phyloP scores from a whole-genome alignment of 2,888 invertebrate species.

The Argyresthia goedartella region DNA sequence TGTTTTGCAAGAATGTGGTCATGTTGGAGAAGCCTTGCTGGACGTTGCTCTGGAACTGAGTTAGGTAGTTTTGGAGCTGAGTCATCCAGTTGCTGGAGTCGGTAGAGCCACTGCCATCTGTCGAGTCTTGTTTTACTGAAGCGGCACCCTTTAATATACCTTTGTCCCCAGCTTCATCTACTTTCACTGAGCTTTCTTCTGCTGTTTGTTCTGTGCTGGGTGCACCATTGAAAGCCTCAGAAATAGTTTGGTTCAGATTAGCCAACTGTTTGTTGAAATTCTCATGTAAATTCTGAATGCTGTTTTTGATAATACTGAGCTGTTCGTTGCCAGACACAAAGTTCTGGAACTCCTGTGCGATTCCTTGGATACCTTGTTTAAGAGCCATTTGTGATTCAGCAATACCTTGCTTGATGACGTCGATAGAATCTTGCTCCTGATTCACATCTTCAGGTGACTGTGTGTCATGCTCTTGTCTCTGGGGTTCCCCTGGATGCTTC shows the following conservation, averaged over 20 bases:
- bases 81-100: not conserved
- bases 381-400: constrained; percentile 28
- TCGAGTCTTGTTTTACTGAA: not conserved
- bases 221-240: not conserved
- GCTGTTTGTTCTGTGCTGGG: not conserved
- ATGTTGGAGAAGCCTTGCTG: constrained; percentile 17
- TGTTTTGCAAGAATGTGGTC: constrained; percentile 7
- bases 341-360: constrained; percentile 36
- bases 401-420: constrained; percentile 33
- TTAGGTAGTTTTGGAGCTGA: constrained; percentile 6
- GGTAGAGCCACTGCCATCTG: not conserved
- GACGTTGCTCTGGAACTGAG: constrained; percentile 15
- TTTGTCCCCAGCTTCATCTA: constrained; percentile 37
- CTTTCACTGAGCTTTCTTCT: constrained; percentile 12
- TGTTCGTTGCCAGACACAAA: constrained; percentile 33
- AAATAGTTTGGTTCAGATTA: constrained; percentile 32
- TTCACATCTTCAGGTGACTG: constrained; percentile 43
- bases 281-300: constrained; percentile 32
- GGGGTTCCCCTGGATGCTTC: constrained; percentile 47
- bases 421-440: constrained; percentile 26
- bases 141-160: constrained; percentile 13
- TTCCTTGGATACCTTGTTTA: constrained; percentile 28
- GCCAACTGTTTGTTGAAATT: constrained; percentile 35
- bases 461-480: constrained; percentile 53
- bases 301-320: constrained; percentile 29